Base-by-base conservation (phyloP, 2,113 vertebrate genomes). In the Lasiurus borealis region DNA sequence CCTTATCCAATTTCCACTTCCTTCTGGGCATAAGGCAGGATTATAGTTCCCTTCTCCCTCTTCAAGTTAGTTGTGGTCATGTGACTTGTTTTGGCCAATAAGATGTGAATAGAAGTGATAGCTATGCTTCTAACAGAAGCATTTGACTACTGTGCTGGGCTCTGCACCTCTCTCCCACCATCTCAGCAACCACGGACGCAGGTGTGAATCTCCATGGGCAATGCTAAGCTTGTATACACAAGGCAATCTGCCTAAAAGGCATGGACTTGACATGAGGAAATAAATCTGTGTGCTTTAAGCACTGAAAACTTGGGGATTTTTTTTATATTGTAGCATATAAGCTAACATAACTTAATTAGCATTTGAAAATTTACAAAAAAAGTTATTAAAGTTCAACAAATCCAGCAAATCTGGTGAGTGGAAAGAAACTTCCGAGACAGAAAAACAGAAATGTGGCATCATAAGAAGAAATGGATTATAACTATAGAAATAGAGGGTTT, bases 201-300 rank as follows among this genome's bases (percentile, higher is more conserved):
- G 21, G 18, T 48, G 5, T 12, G 69, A 40, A 68, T n/a, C 25
- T 0, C 2, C 8, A 88, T 6, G 7, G 40, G 27, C 40, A 69
- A 69, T 29, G 59, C 40, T 36, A 62, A 64, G 40, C 50, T n/a
- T 54, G 4, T 31, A 52, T 15, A 68, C 21, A 48, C 72, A 82
- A 86, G n/a, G 25, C 14, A 66, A 64, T 31, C 27, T 72, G 73
- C 44, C 80, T 46, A 9, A 66, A 66, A 89, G 31, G 57, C 3
- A 57, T 3, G 10, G 29, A 27, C 34, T 6, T 54, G 52, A 44
- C 25, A 9, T 14, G 46, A 6, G 85, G 72, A 85, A 77, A 40
- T 21, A 71, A 71, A 72, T 48, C 44, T 85, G n/a, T n/a, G n/a
- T n/a, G 64, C 80, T 89, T 85, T 95, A 57, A 66, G 54, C 23